phyloP scores from a whole-genome alignment of 2,113 vertebrate species.

The Oreocharis arfaki region DNA sequence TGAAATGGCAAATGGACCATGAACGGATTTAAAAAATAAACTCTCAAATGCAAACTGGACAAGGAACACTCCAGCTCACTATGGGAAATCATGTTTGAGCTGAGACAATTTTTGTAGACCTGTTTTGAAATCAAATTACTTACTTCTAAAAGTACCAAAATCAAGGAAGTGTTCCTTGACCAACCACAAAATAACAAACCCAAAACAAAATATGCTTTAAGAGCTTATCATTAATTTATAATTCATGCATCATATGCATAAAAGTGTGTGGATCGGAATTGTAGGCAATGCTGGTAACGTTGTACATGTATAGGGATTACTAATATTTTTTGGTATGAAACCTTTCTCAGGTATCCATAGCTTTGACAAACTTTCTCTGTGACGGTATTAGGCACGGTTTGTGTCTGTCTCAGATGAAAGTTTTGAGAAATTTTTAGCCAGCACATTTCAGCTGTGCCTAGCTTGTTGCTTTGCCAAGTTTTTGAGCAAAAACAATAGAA shows the following conservation, averaged over 20 bases:
- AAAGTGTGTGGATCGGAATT: neutral
- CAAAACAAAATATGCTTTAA: neutral
- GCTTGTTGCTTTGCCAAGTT: conserved; percentile 51
- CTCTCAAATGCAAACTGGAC: neutral
- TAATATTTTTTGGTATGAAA: neutral
- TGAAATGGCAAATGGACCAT: neutral
- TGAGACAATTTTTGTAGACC: neutral
- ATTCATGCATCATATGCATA: neutral
- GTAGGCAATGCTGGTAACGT: neutral
- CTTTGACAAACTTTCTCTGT: neutral
- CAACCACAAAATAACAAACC: neutral
- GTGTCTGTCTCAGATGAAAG: conserved; percentile 13
- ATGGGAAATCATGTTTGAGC: neutral
- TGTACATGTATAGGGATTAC: neutral
- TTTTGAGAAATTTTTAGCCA: conserved; percentile 41
- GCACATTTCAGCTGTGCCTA: conserved; percentile 16
- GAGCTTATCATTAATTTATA: neutral
- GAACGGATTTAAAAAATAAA: neutral
- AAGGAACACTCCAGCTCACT: neutral
- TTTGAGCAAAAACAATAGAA: conserved; percentile 32
- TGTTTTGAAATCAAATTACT: neutral
- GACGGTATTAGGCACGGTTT: neutral
- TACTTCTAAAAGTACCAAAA: neutral
- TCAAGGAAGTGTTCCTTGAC: neutral
- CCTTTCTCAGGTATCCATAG: neutral